Base-by-base conservation (phyloP, 1,140 invertebrate species). In the Diorhabda carinulata region DNA sequence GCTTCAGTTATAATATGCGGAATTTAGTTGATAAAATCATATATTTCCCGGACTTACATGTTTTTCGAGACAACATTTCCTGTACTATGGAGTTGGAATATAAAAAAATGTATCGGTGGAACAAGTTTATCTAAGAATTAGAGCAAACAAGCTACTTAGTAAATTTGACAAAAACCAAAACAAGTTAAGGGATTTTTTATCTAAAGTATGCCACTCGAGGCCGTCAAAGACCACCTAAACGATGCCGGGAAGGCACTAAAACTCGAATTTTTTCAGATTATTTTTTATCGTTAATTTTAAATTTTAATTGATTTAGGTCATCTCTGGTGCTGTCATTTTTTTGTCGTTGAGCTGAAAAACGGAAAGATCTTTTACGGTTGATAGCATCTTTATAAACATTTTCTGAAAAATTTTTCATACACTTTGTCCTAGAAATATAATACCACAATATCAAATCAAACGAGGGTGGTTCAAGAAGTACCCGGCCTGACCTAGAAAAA, bases 191-290 rank as follows among this genome's bases (percentile, higher is more conserved):
- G 43, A 10, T 4, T 45, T 42, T 56, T 72, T 73, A 73, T 73
- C 72, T 73, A 66, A 68, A 71, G 72, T 73, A 67, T 70, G 45
- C 65, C 72, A 73, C 72, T 73, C 65, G 57, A 70, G 66, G 59
- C 64, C 69, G 72, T 70, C 68, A 70, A 70, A 71, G 72, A 73
- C 72, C 72, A 73, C 72, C 72, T 72, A 45, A 70, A 73, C 69
- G 66, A 68, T 67, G 67, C 71, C 66, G 60, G 25, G 43, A 57
- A 43, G 69, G 52, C 45, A 43, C 45, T 45, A 10, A 41, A 10
- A 42, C 10, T 45, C 10, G 9, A n/a, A 63, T 63, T 63, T 63
- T 45, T 43, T 25, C 25, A 25, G 62, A 57, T 58, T 44, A 72
- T 72, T 65, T 57, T 67, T 72, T 70, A 72, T 72, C 68, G 59